These are phyloP conservation scores for Pangasius larnaudii DNA, from an alignment of 2,797 vertebrate genomes.

Conservation along the genomic window DNA sequence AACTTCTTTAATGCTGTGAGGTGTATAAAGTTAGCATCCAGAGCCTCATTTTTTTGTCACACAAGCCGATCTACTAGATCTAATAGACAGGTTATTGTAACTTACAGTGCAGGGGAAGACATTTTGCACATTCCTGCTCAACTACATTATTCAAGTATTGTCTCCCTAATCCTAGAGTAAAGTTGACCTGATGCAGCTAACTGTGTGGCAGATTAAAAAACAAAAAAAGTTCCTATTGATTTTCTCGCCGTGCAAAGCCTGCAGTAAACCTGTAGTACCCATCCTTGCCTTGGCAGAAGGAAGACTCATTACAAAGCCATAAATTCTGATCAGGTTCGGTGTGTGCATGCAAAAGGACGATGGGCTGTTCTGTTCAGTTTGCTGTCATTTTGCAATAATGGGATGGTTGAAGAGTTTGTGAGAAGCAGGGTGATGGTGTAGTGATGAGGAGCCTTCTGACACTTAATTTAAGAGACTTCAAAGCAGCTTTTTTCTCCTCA, in stretches of 20 bases:
- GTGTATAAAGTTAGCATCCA: constrained; percentile 62
- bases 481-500: constrained; percentile 47
- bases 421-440: constrained; percentile 7
- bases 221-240: constrained; percentile 51
- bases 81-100: constrained; percentile 77
- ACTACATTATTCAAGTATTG: constrained; percentile 73
- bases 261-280: constrained; percentile 47
- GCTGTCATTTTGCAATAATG: constrained; percentile 62
- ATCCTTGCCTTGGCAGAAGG: constrained; percentile 55
- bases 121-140: constrained; percentile 76
- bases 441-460: constrained; percentile 47
- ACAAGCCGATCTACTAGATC: constrained; percentile 65
- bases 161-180: constrained; percentile 13
- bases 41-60: constrained; percentile 61
- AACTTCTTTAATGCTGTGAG: constrained; percentile 64
- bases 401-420: constrained; percentile 30
- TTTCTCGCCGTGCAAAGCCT: constrained; percentile 34
- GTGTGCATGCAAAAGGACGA: constrained; percentile 52
- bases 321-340: constrained; percentile 59
- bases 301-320: constrained; percentile 58
- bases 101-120: constrained; percentile 69
- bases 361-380: constrained; percentile 61
- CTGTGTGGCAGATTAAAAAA: constrained; percentile 6
- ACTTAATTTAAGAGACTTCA: constrained; percentile 62
- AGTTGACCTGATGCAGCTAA: constrained; percentile 32